Base-by-base conservation (phyloP, 2,888 invertebrate genomes). In the Venusia cambrica region DNA sequence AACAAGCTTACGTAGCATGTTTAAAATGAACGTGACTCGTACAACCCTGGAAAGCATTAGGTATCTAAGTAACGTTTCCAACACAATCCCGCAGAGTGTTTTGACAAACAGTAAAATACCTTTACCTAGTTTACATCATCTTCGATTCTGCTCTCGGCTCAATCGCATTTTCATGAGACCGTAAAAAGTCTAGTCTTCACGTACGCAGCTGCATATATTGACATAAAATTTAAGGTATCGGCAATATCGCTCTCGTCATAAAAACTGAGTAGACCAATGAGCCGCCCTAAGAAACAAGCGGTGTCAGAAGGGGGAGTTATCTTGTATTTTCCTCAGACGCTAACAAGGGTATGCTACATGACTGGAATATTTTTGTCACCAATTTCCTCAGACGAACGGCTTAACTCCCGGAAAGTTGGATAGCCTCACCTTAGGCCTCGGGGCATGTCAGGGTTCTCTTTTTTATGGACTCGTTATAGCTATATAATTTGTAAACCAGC, bases 311-410 rank as follows among this genome's bases (percentile, higher is more conserved):
- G 62, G 63, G 69, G 62, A 69, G 64, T 71, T 67, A 68, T 62
- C 72, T 64, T 73, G 68, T 77, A 73, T 79, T 78, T 72, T 70
- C 70, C 61, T 66, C 62, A 40, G 66, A 59, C 71, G 70, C 71
- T 84, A 84, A 83, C 83, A 84, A 84, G 83, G 70, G 71, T 62
- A 60, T 50, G 47, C 62, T 73, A 77, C 85, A 87, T 81, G 85
- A 84, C 76, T 72, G 69, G 85, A 87, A 87, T 87, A 84, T 77
- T 81, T 77, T 75, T 72, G 76, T 74, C 79, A 69, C 71, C 74
- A 81, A 79, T 81, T 80, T 81, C 69, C 73, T 72, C 65, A 66
- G 69, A 66, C 65, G 73, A 74, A 76, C 66, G 73, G 76, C 74
- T 83, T 79, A 79, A 73, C 70, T 57, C 68, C 48, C 65, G 61